Percentiles rank a stretch among this genome's conserved stretches.
phyloP scores from a whole-genome alignment of 2,888 invertebrate species.

The Junonia oenone region DNA sequence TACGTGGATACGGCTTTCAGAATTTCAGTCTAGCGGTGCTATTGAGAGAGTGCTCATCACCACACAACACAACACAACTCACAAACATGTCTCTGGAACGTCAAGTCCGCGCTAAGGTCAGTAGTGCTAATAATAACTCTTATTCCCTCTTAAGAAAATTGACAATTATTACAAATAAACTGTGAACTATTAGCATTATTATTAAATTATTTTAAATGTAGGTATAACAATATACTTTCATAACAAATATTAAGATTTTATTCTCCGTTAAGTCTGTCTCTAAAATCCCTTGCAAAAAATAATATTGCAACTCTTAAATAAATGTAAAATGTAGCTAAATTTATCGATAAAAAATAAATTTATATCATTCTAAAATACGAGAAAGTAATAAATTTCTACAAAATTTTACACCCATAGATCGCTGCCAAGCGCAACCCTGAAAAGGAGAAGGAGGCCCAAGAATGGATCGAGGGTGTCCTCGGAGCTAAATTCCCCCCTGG shows the following conservation, averaged over 20 bases:
- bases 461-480: constrained; percentile 93
- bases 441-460: constrained; percentile 92
- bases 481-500: constrained; percentile 92
- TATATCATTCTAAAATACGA: too few species aligned
- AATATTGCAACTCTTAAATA: too few species aligned
- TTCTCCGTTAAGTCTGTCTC: too few species aligned
- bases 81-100: constrained; percentile 93
- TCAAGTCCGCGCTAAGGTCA: constrained; percentile 93
- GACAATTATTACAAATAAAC: background rate
- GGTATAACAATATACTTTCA: too few species aligned
- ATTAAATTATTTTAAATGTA: background rate
- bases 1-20: constrained; percentile 62
- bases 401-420: constrained; percentile 74
- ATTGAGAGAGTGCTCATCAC: constrained; percentile 53
- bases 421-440: constrained; percentile 90
- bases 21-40: constrained; percentile 73
- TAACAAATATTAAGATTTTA: too few species aligned
- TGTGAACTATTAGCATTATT: background rate
- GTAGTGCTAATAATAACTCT: constrained; percentile 37
- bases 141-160: constrained; percentile 11
- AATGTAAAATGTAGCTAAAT: too few species aligned
- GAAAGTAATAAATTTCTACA: background rate
- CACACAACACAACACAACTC: constrained; percentile 45
- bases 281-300: too few species aligned
- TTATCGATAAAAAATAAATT: too few species aligned